Evolutionary conservation across 2,797 vertebrate genomes (phyloP).

Genomic region (Poecilia velifera): DNA sequence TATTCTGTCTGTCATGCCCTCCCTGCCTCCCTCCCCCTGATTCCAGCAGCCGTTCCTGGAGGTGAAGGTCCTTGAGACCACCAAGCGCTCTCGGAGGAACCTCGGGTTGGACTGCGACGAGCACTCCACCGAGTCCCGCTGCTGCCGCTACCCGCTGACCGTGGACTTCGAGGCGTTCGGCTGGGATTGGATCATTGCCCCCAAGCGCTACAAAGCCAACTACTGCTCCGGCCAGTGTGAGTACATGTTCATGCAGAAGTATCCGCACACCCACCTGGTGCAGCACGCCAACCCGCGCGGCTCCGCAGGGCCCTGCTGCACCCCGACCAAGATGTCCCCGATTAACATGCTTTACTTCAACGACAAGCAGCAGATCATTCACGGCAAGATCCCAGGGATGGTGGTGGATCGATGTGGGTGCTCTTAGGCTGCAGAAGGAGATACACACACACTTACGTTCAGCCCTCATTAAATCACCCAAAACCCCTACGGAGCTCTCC

Average conservation of each 20-base stretch:
- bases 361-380: constrained; percentile 99
- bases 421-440: constrained; percentile 82
- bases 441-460: constrained; percentile 56
- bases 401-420: constrained; percentile 97
- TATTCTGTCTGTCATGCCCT: constrained; percentile 44
- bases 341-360: constrained; percentile 99
- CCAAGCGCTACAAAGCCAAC: constrained; percentile 99
- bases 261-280: constrained; percentile 97
- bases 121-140: constrained; percentile 96
- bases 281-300: constrained; percentile 96
- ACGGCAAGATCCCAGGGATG: constrained; percentile 99
- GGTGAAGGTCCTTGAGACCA: constrained; percentile 96
- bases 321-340: constrained; percentile 99
- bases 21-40: constrained; percentile 69
- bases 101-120: constrained; percentile 97
- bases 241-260: constrained; percentile 99
- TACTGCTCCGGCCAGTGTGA: constrained; percentile 99
- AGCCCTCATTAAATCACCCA: constrained; percentile 73
- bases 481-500: constrained; percentile 75
- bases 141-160: constrained; percentile 96
- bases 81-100: constrained; percentile 93
- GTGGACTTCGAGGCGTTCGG: constrained; percentile 99
- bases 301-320: constrained; percentile 97
- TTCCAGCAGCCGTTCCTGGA: constrained; percentile 97
- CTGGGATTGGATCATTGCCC: constrained; percentile 99